Conservation (phyloP, 2,113 vertebrate genomes). For the Motacilla tschutschensis region DNA sequence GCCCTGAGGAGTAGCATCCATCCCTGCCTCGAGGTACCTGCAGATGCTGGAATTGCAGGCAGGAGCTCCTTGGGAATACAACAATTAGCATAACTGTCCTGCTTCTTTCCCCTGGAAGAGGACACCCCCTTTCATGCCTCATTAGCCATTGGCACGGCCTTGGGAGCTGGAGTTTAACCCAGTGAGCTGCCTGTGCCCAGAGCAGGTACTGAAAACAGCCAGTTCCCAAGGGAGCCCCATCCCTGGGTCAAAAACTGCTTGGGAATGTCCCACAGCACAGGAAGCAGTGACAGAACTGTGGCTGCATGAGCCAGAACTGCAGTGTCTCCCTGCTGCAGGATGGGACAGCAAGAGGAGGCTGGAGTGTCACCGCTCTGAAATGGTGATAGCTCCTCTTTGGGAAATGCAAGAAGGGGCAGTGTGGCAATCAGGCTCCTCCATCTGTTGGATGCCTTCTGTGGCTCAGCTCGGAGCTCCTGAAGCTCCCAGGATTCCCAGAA, state of each 20-base stretch:
- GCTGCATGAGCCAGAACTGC: background rate
- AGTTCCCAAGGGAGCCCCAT: background rate
- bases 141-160: background rate
- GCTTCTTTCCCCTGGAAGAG: background rate
- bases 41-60: background rate
- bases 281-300: background rate
- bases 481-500: background rate
- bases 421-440: background rate
- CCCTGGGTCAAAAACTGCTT: background rate
- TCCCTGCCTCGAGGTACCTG: background rate
- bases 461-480: background rate
- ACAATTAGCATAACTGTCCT: background rate
- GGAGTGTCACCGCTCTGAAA: background rate
- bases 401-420: background rate
- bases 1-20: background rate
- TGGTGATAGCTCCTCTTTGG: background rate
- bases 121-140: background rate
- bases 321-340: background rate
- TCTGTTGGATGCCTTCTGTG: background rate
- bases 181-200: background rate
- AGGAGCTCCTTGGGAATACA: background rate
- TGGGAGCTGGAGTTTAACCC: background rate
- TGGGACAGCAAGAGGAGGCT: background rate
- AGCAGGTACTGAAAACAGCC: background rate
- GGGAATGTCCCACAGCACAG: background rate